A percentile compares a stretch with the other conserved stretches of the same genome.
phyloP scores from a whole-genome alignment of 1,140 invertebrate genomes.

The Hesperophylax magnus region DNA sequence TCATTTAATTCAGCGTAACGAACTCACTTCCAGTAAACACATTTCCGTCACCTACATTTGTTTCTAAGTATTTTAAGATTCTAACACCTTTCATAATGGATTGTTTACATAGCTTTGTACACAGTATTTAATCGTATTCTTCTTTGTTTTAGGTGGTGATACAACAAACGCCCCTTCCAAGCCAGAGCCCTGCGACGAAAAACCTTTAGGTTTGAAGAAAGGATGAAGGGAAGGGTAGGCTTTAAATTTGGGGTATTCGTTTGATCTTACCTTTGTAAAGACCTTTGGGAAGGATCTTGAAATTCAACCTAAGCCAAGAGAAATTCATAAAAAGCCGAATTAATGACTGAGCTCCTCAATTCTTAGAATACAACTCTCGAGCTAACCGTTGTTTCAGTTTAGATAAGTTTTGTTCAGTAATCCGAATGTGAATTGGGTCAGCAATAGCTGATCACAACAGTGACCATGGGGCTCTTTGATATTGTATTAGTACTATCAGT shows the following conservation, averaged over 20 bases:
- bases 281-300: background rate
- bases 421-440: conserved; percentile 18
- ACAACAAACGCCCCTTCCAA: background rate
- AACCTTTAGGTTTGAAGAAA: background rate
- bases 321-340: background rate
- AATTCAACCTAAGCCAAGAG: background rate
- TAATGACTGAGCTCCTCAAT: background rate
- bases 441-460: background rate
- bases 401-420: background rate
- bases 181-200: background rate
- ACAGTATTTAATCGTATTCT: background rate
- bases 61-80: too few species aligned
- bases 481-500: conserved; percentile 43
- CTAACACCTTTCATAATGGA: too few species aligned
- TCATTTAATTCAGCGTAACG: too few species aligned
- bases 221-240: conserved; percentile 10
- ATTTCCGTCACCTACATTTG: too few species aligned
- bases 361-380: background rate
- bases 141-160: background rate
- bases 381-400: background rate
- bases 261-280: conserved; percentile 12
- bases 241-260: conserved; percentile 7
- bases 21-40: too few species aligned
- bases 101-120: too few species aligned
- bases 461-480: conserved; percentile 45